phyloP scores from a whole-genome alignment of 2,888 invertebrate species.

The Xestia ashworthii region DNA sequence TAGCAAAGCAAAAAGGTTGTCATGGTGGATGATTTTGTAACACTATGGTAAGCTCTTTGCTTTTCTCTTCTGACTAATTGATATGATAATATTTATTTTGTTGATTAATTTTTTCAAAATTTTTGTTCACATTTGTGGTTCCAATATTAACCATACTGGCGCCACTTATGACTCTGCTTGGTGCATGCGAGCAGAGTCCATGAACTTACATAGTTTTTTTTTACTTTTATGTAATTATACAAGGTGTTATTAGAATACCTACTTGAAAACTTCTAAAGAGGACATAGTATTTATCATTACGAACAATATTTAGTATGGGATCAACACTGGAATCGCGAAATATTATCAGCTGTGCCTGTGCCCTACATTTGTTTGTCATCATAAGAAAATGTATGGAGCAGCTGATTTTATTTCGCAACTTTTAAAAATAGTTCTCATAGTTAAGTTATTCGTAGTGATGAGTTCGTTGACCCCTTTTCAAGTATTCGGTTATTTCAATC shows the following conservation, averaged over 20 bases:
- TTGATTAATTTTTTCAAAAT: background rate
- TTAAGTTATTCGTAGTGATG: background rate
- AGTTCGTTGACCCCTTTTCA: background rate
- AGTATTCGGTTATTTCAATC: background rate
- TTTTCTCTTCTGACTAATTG: background rate
- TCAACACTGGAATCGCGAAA: background rate
- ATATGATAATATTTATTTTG: background rate
- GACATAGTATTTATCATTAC: background rate
- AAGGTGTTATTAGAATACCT: background rate
- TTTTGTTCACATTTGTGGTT: background rate
- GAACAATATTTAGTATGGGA: background rate
- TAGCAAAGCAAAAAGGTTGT: conserved; percentile 37
- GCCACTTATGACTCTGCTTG: conserved; percentile 3
- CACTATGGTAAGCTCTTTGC: conserved; percentile 29
- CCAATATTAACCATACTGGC: conserved; percentile 4
- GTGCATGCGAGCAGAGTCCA: background rate
- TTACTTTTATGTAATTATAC: background rate
- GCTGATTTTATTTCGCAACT: background rate
- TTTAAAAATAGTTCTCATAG: background rate
- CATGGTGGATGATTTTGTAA: conserved; percentile 36
- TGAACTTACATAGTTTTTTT: conserved; percentile 10
- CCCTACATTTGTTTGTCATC: background rate
- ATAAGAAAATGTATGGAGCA: background rate
- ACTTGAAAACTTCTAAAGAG: background rate
- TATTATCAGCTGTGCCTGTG: background rate